Evolutionary conservation across 2,888 invertebrate species (phyloP).

Genomic region (Protodeltote pygarga): DNA sequence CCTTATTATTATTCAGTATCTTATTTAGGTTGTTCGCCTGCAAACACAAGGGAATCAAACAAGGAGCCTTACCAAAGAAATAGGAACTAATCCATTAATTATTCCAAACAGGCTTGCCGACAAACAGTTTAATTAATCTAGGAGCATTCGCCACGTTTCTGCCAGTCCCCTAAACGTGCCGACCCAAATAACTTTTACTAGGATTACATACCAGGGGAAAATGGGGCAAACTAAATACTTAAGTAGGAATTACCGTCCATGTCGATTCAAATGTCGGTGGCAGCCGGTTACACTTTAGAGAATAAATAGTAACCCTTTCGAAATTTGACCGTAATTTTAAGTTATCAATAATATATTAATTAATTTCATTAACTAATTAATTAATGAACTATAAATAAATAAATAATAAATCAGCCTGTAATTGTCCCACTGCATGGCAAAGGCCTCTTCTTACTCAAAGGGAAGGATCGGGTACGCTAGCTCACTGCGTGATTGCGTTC

Average conservation of each 20-base stretch:
- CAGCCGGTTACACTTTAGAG: too few relatives aligned
- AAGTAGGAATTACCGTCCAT: slow-evolving; percentile 8
- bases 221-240: slow-evolving; percentile 11
- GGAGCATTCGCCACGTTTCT: slow-evolving; percentile 9
- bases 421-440: too few relatives aligned
- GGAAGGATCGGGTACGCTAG: too few relatives aligned
- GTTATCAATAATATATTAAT: too few relatives aligned
- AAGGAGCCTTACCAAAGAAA: slow-evolving; percentile 10
- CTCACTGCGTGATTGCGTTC: too few relatives aligned
- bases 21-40: background rate
- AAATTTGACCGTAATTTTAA: too few relatives aligned
- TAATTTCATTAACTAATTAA: too few relatives aligned
- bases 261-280: background rate
- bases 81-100: slow-evolving; percentile 22
- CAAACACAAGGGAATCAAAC: background rate
- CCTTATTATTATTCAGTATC: too few relatives aligned
- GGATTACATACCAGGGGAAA: slow-evolving; percentile 12
- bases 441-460: too few relatives aligned
- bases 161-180: slow-evolving; percentile 22
- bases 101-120: slow-evolving; percentile 15
- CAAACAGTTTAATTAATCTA: slow-evolving; percentile 37
- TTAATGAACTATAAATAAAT: too few relatives aligned
- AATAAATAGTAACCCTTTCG: too few relatives aligned
- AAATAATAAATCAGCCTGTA: too few relatives aligned
- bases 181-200: slow-evolving; percentile 26